Evolutionary conservation across 2,888 invertebrate species (phyloP).

Genomic region (Cyrtodaria siliqua): DNA sequence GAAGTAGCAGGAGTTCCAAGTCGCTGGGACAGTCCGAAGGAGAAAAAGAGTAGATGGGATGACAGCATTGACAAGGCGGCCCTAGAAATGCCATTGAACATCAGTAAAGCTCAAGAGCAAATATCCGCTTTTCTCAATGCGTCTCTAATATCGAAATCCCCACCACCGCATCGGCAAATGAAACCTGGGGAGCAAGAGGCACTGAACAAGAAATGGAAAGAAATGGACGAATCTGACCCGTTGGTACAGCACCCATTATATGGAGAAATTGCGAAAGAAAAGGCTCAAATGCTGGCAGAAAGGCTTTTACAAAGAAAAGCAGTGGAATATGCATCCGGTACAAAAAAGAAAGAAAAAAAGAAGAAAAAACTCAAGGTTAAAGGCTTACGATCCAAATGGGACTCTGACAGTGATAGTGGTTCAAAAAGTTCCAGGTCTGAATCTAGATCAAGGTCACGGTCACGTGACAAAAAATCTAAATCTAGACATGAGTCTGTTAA

Average conservation of each 20-base stretch:
- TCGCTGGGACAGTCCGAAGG: constrained; percentile 63
- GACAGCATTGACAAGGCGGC: neutral
- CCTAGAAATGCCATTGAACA: constrained; percentile 20
- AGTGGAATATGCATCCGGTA: neutral
- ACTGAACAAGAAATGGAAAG: constrained; percentile 55
- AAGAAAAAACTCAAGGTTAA: constrained; percentile 14
- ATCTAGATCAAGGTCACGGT: constrained; percentile 30
- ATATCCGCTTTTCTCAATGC: constrained; percentile 12
- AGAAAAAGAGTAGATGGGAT: constrained; percentile 54
- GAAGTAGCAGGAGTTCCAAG: constrained; percentile 40
- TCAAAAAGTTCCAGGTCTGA: constrained; percentile 12
- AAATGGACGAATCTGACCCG: constrained; percentile 7
- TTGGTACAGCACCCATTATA: no score
- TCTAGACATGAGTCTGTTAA: constrained; percentile 10
- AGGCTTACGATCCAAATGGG: constrained; percentile 45
- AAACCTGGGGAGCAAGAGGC: constrained; percentile 59
- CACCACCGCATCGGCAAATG: constrained; percentile 59
- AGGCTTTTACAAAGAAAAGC: neutral
- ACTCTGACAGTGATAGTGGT: constrained; percentile 9
- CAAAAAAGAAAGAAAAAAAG: constrained; percentile 2
- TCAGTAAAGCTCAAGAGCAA: constrained; percentile 31
- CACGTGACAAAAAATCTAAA: constrained; percentile 21
- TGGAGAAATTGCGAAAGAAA: no score
- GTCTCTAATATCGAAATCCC: constrained; percentile 43
- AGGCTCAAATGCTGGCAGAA: neutral